These are phyloP conservation scores for Chaetodon auriga DNA, from an alignment of 2,113 vertebrate genomes.

Conservation along the genomic window DNA sequence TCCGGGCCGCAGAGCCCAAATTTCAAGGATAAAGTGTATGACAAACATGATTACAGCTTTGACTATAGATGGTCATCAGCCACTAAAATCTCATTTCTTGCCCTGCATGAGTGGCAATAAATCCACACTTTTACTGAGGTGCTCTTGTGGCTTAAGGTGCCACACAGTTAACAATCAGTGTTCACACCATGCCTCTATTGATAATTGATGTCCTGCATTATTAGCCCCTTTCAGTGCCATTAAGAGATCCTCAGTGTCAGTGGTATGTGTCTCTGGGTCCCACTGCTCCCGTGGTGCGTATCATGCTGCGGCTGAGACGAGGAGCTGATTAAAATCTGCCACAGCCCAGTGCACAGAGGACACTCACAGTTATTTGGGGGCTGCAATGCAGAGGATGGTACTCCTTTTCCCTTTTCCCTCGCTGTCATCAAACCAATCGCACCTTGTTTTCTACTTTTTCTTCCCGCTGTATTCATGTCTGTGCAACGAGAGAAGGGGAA, in stretches of 20 bases:
- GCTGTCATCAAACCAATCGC: constrained; percentile 51
- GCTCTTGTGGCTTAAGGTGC: constrained; percentile 39
- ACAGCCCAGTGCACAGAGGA: constrained; percentile 69
- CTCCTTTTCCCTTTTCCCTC: constrained; percentile 39
- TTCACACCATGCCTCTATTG: constrained; percentile 38
- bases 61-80: neutral
- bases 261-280: constrained; percentile 40
- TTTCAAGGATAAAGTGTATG: constrained; percentile 13
- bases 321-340: constrained; percentile 78
- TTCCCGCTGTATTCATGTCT: constrained; percentile 14
- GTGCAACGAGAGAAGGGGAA: constrained; percentile 3
- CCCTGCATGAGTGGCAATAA: constrained; percentile 30
- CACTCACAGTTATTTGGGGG: constrained; percentile 62
- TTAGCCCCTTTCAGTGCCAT: constrained; percentile 61
- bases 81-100: neutral
- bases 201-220: constrained; percentile 71
- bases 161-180: constrained; percentile 44
- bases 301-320: constrained; percentile 54
- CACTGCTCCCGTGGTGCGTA: constrained; percentile 46
- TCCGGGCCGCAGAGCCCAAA: constrained; percentile 5
- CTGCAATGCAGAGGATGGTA: constrained; percentile 68
- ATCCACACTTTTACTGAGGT: constrained; percentile 20
- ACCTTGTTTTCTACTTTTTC: constrained; percentile 28
- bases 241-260: constrained; percentile 47
- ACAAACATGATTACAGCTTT: constrained; percentile 22